phyloP scores from a whole-genome alignment of 2,113 vertebrate species.

The Vulpes ferrilata region DNA sequence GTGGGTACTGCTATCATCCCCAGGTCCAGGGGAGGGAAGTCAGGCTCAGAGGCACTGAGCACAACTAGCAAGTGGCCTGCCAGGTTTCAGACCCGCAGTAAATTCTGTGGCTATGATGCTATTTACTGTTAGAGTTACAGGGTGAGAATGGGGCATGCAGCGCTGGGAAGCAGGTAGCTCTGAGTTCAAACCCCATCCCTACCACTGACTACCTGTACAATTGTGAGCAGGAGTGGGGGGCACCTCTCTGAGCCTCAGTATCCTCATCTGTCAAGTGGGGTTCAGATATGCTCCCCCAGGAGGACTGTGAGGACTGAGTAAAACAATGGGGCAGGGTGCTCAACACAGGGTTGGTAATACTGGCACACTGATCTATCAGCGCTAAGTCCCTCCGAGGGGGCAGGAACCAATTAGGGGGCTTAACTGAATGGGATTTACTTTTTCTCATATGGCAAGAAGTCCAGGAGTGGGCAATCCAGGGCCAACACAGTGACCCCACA shows the following conservation, averaged over 20 bases:
- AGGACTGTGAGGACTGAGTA: background rate
- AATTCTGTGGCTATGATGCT: background rate
- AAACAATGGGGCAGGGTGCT: fast-evolving
- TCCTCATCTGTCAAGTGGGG: background rate
- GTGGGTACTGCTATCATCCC: background rate
- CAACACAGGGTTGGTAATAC: too few relatives aligned
- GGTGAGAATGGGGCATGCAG: fast-evolving
- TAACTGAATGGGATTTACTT: background rate
- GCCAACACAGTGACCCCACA: fast-evolving
- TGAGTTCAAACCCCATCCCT: background rate
- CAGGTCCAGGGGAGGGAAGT: background rate
- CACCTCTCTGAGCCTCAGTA: background rate
- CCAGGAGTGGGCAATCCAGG: background rate
- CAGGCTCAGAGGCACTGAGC: background rate
- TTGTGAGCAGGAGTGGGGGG: too few relatives aligned
- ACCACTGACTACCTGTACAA: too few relatives aligned
- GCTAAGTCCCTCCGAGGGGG: fast-evolving
- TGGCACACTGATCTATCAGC: too few relatives aligned
- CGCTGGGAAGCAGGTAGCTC: background rate
- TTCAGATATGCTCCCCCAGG: background rate
- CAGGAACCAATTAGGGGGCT: background rate
- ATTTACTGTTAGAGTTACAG: too few relatives aligned
- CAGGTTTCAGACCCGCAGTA: background rate
- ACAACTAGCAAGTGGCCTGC: background rate
- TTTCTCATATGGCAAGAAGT: background rate